Evolutionary conservation across 92 coral and sea anemone species (phyloP), one percentile per base, ranked within the genome.

Genomic region (Meandrina meandrites): DNA sequence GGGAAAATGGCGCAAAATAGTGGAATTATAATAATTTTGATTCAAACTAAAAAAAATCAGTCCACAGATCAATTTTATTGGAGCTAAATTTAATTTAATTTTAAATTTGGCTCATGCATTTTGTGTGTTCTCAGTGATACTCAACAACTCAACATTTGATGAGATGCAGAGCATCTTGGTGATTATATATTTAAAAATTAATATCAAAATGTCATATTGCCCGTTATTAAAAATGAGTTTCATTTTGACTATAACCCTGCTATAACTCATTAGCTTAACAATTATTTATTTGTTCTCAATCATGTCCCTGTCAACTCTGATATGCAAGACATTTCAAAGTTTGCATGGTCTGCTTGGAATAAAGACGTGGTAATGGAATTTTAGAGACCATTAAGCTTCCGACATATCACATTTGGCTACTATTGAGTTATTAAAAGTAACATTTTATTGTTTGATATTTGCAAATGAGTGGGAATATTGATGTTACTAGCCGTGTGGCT

Each of bases 391-490:
- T 79, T 79, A 40, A 40, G 45, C 45, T 79, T 10, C 15, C 32
- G 31, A n/a, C n/a, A 42, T 40, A 12, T 28, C 24, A 16, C 16
- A 73, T 67, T 68, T 24, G 54, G 40, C 21, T 37, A 83, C 57
- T 75, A 30, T 35, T 27, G 21, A 74, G 54, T 54, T 57, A 35
- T 84, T 37, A 54, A 54, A 50, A 73, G 80, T 74, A 37, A 58
- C 80, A 74, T 84, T 60, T 84, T n/a, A n/a, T 28, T 84, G 60
- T 64, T 64, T 68, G 76, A 50, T 36, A 51, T 74, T 73, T 15
- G 80, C 80, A 57, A 74, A 84, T 27, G 67, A 36, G 50, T 0
- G 71, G 58, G 42, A 75, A 84, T 84, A 71, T 82, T 82, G 86
- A 50, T 31, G 36, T 17, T 13, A 18, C 77, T 24, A 27, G 56